Evolutionary conservation across 2,888 invertebrate species (phyloP).

Genomic region (Ceraclea dissimilis): DNA sequence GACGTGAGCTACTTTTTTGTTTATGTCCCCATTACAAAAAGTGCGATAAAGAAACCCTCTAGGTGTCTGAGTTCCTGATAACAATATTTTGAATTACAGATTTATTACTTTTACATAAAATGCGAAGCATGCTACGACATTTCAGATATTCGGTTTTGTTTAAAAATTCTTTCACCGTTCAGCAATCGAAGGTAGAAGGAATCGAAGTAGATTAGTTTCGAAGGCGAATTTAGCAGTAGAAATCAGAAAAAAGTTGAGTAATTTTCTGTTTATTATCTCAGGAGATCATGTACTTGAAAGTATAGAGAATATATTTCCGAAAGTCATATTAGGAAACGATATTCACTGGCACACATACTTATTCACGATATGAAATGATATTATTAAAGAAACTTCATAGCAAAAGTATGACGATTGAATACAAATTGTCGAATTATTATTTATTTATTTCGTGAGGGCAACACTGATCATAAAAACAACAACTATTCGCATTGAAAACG

Average conservation of each 20-base stretch:
- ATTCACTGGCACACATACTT: too few species aligned
- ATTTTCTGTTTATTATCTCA: too few species aligned
- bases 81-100: neutral
- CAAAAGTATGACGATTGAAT: slow-evolving; percentile 40
- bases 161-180: too few species aligned
- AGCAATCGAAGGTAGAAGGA: too few species aligned
- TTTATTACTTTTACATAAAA: neutral
- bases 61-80: neutral
- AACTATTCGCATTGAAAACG: slow-evolving; percentile 9
- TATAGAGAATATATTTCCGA: too few species aligned
- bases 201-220: too few species aligned
- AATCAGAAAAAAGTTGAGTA: too few species aligned
- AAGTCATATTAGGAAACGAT: too few species aligned
- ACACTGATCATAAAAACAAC: slow-evolving; percentile 10
- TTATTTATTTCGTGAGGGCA: slow-evolving; percentile 4
- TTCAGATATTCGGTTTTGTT: too few species aligned
- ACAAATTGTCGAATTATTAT: slow-evolving; percentile 46
- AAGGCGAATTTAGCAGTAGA: too few species aligned
- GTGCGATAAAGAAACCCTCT: slow-evolving; percentile 14
- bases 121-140: too few species aligned
- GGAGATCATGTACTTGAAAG: too few species aligned
- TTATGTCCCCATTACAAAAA: slow-evolving; percentile 15
- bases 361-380: neutral
- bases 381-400: slow-evolving; percentile 23
- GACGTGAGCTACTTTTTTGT: slow-evolving; percentile 16